Evolutionary conservation across 2,113 vertebrate genomes (phyloP).

Genomic region (Chamaea fasciata): DNA sequence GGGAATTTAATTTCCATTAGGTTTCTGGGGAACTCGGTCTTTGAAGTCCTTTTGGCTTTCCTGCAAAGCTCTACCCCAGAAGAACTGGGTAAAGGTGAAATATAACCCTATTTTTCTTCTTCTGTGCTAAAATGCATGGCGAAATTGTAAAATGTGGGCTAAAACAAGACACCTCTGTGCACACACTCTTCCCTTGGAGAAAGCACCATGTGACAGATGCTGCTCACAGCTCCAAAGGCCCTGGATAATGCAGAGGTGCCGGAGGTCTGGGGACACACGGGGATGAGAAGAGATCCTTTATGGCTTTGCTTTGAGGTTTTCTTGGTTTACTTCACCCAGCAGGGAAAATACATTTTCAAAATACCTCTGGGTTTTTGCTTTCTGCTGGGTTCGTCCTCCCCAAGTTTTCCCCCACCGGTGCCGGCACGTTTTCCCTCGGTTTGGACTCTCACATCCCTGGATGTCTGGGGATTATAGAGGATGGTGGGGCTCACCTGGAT

Average conservation of each 20-base stretch:
- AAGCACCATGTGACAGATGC: neutral
- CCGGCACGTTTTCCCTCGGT: accelerated
- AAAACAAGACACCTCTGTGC: neutral
- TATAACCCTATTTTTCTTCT: neutral
- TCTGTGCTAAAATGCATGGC: neutral
- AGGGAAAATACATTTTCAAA: neutral
- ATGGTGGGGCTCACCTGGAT: neutral
- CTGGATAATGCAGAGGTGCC: neutral
- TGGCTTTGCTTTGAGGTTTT: neutral
- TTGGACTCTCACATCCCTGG: accelerated
- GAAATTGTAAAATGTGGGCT: neutral
- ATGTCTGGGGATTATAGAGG: neutral
- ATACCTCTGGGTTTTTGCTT: neutral
- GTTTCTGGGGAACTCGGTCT: neutral
- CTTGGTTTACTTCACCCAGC: neutral
- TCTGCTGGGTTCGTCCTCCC: neutral
- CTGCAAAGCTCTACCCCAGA: neutral
- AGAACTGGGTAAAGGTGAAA: neutral
- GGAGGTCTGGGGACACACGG: neutral
- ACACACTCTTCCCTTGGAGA: neutral
- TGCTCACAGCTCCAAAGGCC: neutral
- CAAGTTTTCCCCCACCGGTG: neutral
- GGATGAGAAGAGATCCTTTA: neutral
- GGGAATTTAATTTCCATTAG: neutral
- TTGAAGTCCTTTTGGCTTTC: neutral